Conservation (phyloP, 2,113 vertebrate genomes). For the Saccopteryx leptura region DNA sequence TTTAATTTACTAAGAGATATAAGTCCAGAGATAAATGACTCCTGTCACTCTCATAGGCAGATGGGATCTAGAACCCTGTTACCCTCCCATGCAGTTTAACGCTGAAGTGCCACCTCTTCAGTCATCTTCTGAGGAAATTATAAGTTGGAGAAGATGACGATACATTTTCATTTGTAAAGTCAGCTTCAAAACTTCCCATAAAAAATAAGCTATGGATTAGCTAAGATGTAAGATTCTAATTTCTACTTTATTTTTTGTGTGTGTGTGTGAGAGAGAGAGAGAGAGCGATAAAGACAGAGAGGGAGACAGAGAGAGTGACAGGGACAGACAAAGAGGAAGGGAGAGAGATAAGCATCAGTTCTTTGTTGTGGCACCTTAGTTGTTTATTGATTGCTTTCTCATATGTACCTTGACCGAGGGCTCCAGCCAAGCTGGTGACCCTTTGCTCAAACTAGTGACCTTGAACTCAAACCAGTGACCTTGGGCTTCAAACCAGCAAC, state of each 20-base stretch:
- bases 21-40: background rate
- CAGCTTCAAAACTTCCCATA: background rate
- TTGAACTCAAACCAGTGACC: too few species aligned
- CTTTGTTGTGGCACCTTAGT: too few species aligned
- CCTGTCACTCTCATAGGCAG: background rate
- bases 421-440: too few species aligned
- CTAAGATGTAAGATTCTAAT: background rate
- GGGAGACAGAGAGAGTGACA: too few species aligned
- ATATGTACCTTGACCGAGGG: too few species aligned
- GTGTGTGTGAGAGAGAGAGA: too few species aligned
- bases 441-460: too few species aligned
- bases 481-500: too few species aligned
- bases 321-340: too few species aligned
- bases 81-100: background rate
- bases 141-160: background rate
- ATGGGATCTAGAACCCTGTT: background rate
- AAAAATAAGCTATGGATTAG: background rate
- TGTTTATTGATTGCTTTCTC: too few species aligned
- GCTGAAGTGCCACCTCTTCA: background rate
- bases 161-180: background rate
- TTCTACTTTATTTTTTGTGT: slow-evolving; percentile 6
- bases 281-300: too few species aligned
- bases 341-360: too few species aligned
- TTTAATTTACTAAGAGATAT: background rate
- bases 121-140: background rate